These are phyloP conservation scores for Gisinianus flammeolus DNA, from an alignment of 2,888 invertebrate species.

Conservation along the genomic window DNA sequence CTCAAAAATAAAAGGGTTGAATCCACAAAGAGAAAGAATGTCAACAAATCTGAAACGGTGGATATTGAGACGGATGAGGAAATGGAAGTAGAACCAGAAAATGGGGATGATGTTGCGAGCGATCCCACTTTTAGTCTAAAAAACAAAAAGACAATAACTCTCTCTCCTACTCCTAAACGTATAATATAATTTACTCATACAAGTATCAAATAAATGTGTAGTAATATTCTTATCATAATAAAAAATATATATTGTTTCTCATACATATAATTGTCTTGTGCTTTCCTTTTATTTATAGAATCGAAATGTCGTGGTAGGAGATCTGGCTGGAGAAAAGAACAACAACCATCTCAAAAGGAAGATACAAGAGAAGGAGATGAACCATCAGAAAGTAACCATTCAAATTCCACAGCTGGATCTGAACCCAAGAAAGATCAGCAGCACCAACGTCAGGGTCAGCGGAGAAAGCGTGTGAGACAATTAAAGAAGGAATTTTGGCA, in stretches of 20 bases:
- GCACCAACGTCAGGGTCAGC: not conserved
- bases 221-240: not conserved
- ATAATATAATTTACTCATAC: not conserved
- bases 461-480: not conserved
- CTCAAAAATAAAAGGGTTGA: not conserved
- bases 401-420: not conserved
- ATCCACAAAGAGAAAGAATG: not conserved
- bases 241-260: not conserved
- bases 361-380: no score
- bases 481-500: constrained; percentile 28
- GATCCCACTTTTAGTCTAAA: not conserved
- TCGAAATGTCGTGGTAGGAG: not conserved
- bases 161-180: not conserved
- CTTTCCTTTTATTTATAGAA: not conserved
- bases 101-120: not conserved
- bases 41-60: not conserved
- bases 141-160: not conserved
- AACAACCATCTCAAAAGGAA: not conserved
- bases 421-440: not conserved
- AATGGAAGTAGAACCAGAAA: not conserved
- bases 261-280: no score
- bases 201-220: not conserved
- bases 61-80: not conserved
- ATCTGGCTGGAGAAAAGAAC: not conserved
- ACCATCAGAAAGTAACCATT: not conserved